Evolutionary conservation across 2,113 vertebrate species (phyloP).

Genomic region (Aviceda subcristata): DNA sequence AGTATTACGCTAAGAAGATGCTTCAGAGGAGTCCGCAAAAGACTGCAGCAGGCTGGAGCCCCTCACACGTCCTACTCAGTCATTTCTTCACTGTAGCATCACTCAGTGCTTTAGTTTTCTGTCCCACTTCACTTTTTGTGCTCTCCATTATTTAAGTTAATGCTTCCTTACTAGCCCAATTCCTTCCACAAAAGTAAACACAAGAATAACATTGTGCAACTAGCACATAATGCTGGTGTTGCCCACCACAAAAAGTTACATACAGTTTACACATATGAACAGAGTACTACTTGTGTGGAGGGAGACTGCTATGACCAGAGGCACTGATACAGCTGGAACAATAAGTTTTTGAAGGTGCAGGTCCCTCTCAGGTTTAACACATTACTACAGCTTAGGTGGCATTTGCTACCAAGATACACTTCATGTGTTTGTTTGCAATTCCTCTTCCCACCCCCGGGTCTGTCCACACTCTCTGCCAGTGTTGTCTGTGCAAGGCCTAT

Average conservation of each 20-base stretch:
- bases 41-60: neutral
- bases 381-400: neutral
- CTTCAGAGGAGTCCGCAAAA: neutral
- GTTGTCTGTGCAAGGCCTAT: neutral
- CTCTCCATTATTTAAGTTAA: neutral
- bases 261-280: accelerated
- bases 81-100: neutral
- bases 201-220: neutral
- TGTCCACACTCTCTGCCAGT: neutral
- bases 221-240: neutral
- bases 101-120: neutral
- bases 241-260: neutral
- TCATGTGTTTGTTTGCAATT: neutral
- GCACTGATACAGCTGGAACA: neutral
- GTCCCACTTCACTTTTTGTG: neutral
- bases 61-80: neutral
- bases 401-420: neutral
- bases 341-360: neutral
- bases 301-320: neutral
- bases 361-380: neutral
- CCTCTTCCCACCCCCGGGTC: too few relatives aligned
- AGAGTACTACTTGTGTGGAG: neutral
- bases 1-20: neutral
- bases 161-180: neutral
- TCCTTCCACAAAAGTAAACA: neutral